Evolutionary conservation across 2,797 vertebrate genomes (phyloP), one percentile per base, ranked within the genome.

Genomic region (Astyanax mexicanus): DNA sequence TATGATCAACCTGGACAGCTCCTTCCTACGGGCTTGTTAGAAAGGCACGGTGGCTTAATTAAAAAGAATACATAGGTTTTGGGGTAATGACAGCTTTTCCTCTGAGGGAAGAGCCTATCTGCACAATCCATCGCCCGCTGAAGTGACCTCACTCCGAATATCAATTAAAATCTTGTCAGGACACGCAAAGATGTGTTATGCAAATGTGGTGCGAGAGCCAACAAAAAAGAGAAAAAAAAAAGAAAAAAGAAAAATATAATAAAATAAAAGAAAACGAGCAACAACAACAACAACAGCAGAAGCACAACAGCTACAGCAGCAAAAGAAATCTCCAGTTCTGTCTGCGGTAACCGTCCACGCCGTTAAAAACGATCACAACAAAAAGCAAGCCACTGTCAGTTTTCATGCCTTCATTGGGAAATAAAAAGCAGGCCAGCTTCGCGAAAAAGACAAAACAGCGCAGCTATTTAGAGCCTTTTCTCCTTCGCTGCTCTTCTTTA

Each of bases 81-180:
- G 55, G 64, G 77, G 70, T 72, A 81, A 80, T 75, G 80, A 81
- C 77, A 62, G 29, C 52, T 80, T 45, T 77, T 72, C 69, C 77
- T 72, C 79, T 0, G 69, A 80, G 82, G 72, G 73, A 61, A 84
- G 72, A 77, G 83, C 78, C 81, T 62, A 81, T 80, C 61, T 62
- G 75, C 67, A 8, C 78, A 82, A 82, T 80, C 74, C 80, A 68
- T 79, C 67, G 42, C 69, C 74, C 55, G 70, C 77, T 55, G 64
- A 81, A 72, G 74, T 49, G 47, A 71, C 79, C 78, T 69, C 72
- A 66, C 72, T 82, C 75, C 75, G 51, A 58, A 78, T 79, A 83
- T 86, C 86, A 87, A 84, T 87, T 85, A 87, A 81, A 86, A 81
- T 81, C 82, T 69, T 86, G 83, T 85, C 70, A 70, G 79, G 80